These are phyloP conservation scores for Bubalus kerabau DNA, from an alignment of 2,113 vertebrate species.

Conservation along the genomic window DNA sequence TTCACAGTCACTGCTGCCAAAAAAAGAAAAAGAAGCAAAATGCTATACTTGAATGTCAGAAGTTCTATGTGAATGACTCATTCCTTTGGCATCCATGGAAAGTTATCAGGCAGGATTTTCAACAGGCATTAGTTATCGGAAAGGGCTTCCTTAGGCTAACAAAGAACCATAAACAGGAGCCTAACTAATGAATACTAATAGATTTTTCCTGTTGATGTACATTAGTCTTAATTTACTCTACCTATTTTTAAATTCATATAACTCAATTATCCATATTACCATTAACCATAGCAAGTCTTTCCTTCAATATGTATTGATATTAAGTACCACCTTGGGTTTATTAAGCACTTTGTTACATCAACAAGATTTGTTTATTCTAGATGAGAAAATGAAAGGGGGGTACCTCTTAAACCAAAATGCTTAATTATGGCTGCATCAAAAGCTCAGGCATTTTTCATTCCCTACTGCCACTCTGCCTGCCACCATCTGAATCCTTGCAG, in stretches of 20 bases:
- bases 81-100: constrained; percentile 29
- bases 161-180: constrained; percentile 32
- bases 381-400: constrained; percentile 3
- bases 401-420: constrained; percentile 37
- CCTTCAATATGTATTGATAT: constrained; percentile 17
- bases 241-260: not conserved
- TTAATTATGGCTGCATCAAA: constrained; percentile 36
- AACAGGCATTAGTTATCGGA: constrained; percentile 6
- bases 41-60: constrained; percentile 43
- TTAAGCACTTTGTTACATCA: constrained; percentile 25
- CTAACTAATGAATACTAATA: constrained; percentile 39
- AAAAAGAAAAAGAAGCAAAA: not conserved
- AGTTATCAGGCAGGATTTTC: constrained; percentile 20
- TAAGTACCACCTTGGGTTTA: constrained; percentile 13
- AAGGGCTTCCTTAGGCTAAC: constrained; percentile 35
- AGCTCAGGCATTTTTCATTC: not conserved
- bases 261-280: constrained; percentile 51
- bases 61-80: constrained; percentile 46
- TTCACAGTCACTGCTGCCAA: constrained; percentile 11
- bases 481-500: not conserved
- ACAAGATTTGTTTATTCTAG: constrained; percentile 26
- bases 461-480: not conserved
- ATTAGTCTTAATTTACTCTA: constrained; percentile 40
- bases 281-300: constrained; percentile 4
- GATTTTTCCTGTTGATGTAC: not conserved